Evolutionary conservation across 2,888 invertebrate species (phyloP), one percentile per base, ranked within the genome.

Genomic region (Eurytoma californica): DNA sequence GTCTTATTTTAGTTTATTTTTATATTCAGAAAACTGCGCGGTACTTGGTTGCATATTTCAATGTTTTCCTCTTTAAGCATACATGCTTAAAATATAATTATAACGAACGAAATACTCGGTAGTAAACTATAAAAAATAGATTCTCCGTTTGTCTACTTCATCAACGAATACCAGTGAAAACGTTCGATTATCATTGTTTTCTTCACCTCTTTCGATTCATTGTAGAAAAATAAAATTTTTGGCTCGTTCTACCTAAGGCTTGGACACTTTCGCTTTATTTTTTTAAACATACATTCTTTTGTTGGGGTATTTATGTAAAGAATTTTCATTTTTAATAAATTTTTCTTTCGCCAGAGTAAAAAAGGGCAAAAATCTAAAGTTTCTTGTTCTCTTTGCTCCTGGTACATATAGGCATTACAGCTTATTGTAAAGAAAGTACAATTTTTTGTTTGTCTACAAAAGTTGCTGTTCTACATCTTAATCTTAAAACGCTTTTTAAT

Each of bases 111-210:
- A 80, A 77, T 75, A 63, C 53, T 77, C n/a, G 47, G 28, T 78
- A 72, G 57, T 70, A 77, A 80, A 80, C 67, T 77, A 75, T 78
- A 80, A 78, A 80, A 80, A 80, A 74, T 78, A 80, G 77, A 80
- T 68, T 66, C 39, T 75, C 60, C 61, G 53, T 74, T 39, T 9
- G 7, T 65, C 53, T 47, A 65, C 47, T 68, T 72, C 61, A 73
- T 72, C 30, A 79, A 74, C 69, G 61, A 76, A 80, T 77, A 24
- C 65, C 77, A 65, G 65, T 73, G 57, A 73, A 74, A 65, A 79
- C 69, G 72, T 77, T 73, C 47, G 55, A 47, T 74, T 39, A 39
- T 39, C 39, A 39, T 39, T 39, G 39, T 69, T 65, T 75, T 39
- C 9, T 39, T 39, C 39, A 60, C 39, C n/a, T 79, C 18, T 68